Evolutionary conservation across 1,140 invertebrate species (phyloP).

Genomic region (Daktulosphaira vitifoliae): DNA sequence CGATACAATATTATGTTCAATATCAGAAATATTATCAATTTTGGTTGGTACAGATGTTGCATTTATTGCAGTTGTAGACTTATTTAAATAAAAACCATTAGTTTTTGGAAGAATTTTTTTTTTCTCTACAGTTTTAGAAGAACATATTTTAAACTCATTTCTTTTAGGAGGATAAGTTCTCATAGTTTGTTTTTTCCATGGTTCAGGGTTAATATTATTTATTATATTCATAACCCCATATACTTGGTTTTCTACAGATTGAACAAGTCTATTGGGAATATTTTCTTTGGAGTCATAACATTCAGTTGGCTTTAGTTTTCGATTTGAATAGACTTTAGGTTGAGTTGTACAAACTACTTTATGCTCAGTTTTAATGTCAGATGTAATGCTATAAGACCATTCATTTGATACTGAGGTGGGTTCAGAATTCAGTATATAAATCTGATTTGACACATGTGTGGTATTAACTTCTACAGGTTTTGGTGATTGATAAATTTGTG

Average conservation of each 20-base stretch:
- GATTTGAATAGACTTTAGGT: conserved; percentile 13
- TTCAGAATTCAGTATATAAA: conserved; percentile 17
- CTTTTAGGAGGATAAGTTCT: conserved; percentile 31
- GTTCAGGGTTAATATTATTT: conserved; percentile 23
- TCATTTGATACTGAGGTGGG: conserved; percentile 5
- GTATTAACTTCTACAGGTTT: conserved; percentile 3
- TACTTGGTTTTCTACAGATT: conserved; percentile 6
- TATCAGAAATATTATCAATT: neutral
- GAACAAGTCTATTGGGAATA: conserved; percentile 24
- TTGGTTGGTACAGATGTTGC: neutral
- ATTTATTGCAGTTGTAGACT: neutral
- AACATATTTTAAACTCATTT: conserved; percentile 16
- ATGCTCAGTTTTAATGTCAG: neutral
- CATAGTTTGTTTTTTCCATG: conserved; percentile 17
- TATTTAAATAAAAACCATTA: neutral
- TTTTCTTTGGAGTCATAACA: conserved; percentile 25
- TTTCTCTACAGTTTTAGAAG: conserved; percentile 12
- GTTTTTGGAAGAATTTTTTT: conserved; percentile 30
- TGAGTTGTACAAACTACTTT: conserved; percentile 8
- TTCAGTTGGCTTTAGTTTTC: neutral
- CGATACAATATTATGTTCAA: neutral
- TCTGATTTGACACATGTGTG: conserved; percentile 10
- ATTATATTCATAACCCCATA: conserved; percentile 24
- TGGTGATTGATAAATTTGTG: conserved; percentile 17
- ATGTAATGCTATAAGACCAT: conserved; percentile 13